A percentile compares a stretch with the other conserved stretches of the same genome.
phyloP scores from a whole-genome alignment of 2,797 vertebrate species.

The Falco novaeseelandiae region DNA sequence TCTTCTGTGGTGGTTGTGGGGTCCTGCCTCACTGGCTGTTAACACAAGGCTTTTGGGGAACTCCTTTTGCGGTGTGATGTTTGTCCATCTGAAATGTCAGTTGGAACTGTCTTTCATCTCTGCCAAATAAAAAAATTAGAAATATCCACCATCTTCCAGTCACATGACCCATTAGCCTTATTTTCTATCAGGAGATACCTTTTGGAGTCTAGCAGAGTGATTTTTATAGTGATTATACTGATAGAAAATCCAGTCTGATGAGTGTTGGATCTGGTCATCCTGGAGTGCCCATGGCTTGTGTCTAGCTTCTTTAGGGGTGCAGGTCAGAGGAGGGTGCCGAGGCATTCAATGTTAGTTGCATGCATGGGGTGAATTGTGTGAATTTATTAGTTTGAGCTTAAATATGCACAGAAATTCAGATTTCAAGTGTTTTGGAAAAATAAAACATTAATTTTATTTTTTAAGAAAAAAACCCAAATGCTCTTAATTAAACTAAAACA shows the following conservation, averaged over 20 bases:
- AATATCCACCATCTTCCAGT: background rate
- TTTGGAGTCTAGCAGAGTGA: background rate
- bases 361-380: rapidly evolving
- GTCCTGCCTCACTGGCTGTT: background rate
- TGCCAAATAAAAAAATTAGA: too few species aligned
- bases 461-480: background rate
- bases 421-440: background rate
- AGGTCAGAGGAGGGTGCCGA: too few species aligned
- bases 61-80: background rate
- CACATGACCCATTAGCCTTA: background rate
- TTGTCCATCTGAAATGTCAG: too few species aligned
- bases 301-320: background rate
- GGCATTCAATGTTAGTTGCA: background rate
- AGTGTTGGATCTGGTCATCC: background rate
- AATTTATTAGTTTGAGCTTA: background rate
- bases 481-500: background rate
- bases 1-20: background rate
- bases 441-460: background rate
- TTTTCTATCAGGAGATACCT: background rate
- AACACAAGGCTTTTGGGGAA: background rate
- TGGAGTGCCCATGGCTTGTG: background rate
- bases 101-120: background rate
- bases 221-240: rapidly evolving
- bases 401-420: background rate
- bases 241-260: rapidly evolving